These are phyloP conservation scores for Chloropsis cyanopogon DNA, from an alignment of 2,113 vertebrate species.

Conservation along the genomic window DNA sequence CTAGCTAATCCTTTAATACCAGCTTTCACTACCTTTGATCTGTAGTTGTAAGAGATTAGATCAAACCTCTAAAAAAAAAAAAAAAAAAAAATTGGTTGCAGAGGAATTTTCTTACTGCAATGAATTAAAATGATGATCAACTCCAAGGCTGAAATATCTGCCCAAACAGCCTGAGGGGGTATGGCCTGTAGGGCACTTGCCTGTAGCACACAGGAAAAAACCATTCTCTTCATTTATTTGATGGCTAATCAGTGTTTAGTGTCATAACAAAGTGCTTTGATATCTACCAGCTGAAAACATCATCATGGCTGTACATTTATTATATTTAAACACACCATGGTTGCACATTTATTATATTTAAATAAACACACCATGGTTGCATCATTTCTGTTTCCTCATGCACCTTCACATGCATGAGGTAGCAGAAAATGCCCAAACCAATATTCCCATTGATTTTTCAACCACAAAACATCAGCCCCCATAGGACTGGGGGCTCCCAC, in stretches of 20 bases:
- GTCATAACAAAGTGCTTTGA: neutral
- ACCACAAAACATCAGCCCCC: neutral
- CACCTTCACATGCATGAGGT: neutral
- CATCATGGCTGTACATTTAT: too few species aligned
- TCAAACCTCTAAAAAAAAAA: constrained; percentile 12
- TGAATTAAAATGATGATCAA: neutral
- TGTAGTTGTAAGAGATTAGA: constrained; percentile 62
- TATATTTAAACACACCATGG: neutral
- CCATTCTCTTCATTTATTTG: neutral
- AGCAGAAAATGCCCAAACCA: neutral
- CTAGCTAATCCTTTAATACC: constrained; percentile 69
- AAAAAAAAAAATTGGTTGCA: neutral
- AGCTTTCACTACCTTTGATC: constrained; percentile 57
- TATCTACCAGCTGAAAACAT: neutral
- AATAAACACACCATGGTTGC: neutral
- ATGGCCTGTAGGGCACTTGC: neutral
- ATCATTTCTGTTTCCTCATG: too few species aligned
- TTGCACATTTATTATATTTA: neutral
- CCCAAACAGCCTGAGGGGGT: neutral
- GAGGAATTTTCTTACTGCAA: constrained; percentile 29
- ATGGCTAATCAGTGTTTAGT: neutral
- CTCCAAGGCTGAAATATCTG: neutral
- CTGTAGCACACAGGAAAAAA: neutral
- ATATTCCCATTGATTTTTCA: rapidly evolving
- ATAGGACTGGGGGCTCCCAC: rapidly evolving